phyloP scores from a whole-genome alignment of 1,140 invertebrate genomes.

The Cyphomyrmex costatus region DNA sequence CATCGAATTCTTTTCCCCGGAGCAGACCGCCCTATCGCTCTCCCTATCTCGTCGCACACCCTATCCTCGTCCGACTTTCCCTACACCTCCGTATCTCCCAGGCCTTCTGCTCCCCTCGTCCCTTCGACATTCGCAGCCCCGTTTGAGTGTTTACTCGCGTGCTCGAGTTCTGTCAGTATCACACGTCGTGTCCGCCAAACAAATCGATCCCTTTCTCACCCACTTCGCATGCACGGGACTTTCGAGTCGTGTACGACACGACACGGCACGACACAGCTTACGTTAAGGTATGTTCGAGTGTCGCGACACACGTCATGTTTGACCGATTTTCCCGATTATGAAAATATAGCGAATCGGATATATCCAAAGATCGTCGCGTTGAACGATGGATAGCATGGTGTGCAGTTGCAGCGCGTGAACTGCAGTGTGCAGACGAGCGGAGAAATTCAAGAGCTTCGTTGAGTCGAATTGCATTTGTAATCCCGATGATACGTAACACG shows the following conservation, averaged over 20 bases:
- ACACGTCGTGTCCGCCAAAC: slow-evolving; percentile 70
- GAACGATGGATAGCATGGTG: not conserved
- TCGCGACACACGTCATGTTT: not conserved
- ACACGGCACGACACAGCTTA: not conserved
- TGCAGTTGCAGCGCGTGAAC: not conserved
- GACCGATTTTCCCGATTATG: slow-evolving; percentile 47
- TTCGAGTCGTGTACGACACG: slow-evolving; percentile 16
- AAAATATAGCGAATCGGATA: not conserved
- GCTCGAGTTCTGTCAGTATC: slow-evolving; percentile 74
- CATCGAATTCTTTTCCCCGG: slow-evolving; percentile 65
- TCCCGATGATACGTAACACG: not conserved
- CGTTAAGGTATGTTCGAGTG: not conserved
- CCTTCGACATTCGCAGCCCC: not conserved
- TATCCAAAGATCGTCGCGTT: no score
- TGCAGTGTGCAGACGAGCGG: not conserved
- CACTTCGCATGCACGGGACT: slow-evolving; percentile 26
- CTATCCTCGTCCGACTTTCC: not conserved
- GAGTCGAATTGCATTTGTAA: not conserved
- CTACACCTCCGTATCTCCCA: no score
- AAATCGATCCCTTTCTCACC: slow-evolving; percentile 70
- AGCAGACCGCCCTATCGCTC: slow-evolving; percentile 38
- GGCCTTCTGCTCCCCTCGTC: no score
- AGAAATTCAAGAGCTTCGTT: not conserved
- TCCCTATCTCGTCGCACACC: slow-evolving; percentile 39
- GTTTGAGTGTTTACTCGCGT: slow-evolving; percentile 74